phyloP scores from a whole-genome alignment of 1,140 invertebrate genomes.

The Myzus persicae region DNA sequence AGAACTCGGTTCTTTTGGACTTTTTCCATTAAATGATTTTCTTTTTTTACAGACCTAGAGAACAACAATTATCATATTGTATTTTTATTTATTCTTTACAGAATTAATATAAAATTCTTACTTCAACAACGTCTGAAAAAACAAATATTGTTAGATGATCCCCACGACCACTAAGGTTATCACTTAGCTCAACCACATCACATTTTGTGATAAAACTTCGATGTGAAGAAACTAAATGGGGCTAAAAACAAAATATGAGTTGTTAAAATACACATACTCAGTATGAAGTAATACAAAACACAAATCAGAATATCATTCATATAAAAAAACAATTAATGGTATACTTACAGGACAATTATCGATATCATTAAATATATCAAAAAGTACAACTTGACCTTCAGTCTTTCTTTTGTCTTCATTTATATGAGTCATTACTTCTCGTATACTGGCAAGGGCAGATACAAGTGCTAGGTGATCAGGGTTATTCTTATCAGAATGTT shows the following conservation, averaged over 20 bases:
- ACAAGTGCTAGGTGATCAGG: conserved; percentile 85
- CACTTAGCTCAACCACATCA: conserved; percentile 89
- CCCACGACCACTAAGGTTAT: conserved; percentile 84
- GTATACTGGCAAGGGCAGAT: conserved; percentile 84
- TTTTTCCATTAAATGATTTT: conserved; percentile 76
- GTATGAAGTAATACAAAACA: background rate
- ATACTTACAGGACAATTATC: conserved; percentile 89
- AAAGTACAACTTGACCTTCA: conserved; percentile 93
- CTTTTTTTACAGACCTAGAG: conserved; percentile 77
- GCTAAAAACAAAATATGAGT: conserved; percentile 66
- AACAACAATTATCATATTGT: background rate
- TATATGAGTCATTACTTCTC: conserved; percentile 94
- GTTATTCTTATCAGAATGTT: conserved; percentile 86
- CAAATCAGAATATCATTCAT: background rate
- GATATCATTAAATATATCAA: conserved; percentile 97
- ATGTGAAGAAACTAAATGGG: conserved; percentile 90
- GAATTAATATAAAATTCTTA: conserved; percentile 68
- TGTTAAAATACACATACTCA: conserved; percentile 24
- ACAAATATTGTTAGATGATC: conserved; percentile 89
- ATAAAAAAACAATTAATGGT: background rate
- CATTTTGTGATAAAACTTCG: conserved; percentile 85
- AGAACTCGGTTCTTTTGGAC: conserved; percentile 71
- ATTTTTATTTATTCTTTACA: background rate
- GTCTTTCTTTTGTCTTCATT: conserved; percentile 97
- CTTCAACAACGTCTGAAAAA: conserved; percentile 93